These are phyloP conservation scores for Lathronympha strigana DNA, from an alignment of 2,888 invertebrate species.

Conservation along the genomic window DNA sequence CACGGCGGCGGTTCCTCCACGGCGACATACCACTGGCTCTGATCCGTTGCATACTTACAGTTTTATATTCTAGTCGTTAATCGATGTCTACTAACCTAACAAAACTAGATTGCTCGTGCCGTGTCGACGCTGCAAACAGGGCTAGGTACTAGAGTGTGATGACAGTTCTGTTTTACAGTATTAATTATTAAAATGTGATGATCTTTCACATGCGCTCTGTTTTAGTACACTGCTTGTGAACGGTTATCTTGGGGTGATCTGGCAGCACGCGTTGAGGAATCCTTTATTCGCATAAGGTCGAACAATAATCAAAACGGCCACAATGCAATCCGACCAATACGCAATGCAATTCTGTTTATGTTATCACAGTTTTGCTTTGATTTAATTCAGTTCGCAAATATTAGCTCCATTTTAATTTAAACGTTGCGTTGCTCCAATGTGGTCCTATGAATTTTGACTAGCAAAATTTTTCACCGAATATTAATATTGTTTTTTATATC, in stretches of 20 bases:
- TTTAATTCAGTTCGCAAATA: too few species aligned
- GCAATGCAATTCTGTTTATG: too few species aligned
- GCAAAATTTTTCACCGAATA: neutral
- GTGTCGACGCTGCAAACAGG: slow-evolving; percentile 71
- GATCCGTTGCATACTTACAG: slow-evolving; percentile 62
- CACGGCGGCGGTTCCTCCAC: slow-evolving; percentile 69
- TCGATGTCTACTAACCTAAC: slow-evolving; percentile 83
- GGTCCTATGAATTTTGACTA: too few species aligned
- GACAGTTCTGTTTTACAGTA: slow-evolving; percentile 58
- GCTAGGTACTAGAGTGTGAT: slow-evolving; percentile 78
- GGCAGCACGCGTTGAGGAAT: slow-evolving; percentile 49
- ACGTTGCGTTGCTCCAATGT: neutral
- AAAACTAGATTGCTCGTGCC: slow-evolving; percentile 73
- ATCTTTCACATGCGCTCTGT: slow-evolving; percentile 53
- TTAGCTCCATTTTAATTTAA: neutral
- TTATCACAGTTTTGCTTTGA: too few species aligned
- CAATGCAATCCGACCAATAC: neutral
- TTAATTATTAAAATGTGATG: slow-evolving; percentile 58
- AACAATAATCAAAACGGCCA: neutral
- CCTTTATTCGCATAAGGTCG: neutral
- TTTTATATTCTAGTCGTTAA: slow-evolving; percentile 66
- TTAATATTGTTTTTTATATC: neutral
- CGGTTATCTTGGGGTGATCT: slow-evolving; percentile 57
- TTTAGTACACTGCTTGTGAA: slow-evolving; percentile 49
- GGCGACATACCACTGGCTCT: slow-evolving; percentile 63